A percentile compares a stretch with the other conserved stretches of the same genome.
These are phyloP conservation scores for Dyspetes luteomarginatus DNA, from an alignment of 2,888 invertebrate genomes.

Conservation along the genomic window DNA sequence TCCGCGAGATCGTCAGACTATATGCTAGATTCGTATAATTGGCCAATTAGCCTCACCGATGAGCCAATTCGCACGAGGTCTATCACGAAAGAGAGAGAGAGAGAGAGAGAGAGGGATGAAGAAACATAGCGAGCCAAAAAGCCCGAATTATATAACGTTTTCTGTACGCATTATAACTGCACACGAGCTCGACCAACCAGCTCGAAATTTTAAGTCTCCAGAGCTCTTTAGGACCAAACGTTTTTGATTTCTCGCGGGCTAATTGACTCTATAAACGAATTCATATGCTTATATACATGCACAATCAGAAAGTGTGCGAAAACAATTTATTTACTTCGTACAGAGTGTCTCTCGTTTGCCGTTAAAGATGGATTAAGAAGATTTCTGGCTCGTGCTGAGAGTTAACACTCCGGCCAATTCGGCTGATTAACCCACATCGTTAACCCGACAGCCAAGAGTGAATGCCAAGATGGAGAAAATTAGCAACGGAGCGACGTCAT, in stretches of 20 bases:
- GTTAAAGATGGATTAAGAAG: constrained; percentile 14
- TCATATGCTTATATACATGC: constrained; percentile 10
- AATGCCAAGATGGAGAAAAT: constrained; percentile 13
- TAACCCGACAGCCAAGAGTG: constrained; percentile 43
- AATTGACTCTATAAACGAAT: constrained; percentile 49
- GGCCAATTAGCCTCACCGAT: constrained; percentile 74
- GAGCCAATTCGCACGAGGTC: constrained; percentile 67
- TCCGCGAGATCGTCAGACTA: constrained; percentile 52
- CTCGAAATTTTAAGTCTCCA: constrained; percentile 19
- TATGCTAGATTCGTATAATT: constrained; percentile 67
- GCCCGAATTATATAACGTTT: constrained; percentile 11
- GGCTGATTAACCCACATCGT: constrained; percentile 59
- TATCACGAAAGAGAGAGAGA: constrained; percentile 55
- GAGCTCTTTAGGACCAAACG: constrained; percentile 13
- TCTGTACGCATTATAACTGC: constrained; percentile 40
- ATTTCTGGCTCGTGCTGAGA: constrained; percentile 34
- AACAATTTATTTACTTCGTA: constrained; percentile 8
- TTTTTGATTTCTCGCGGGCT: constrained; percentile 58
- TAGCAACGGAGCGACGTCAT: not conserved
- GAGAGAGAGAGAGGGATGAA: constrained; percentile 17
- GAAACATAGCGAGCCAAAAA: constrained; percentile 36
- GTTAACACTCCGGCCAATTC: constrained; percentile 16
- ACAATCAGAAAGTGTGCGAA: constrained; percentile 12
- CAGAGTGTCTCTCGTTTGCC: not conserved
- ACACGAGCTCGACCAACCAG: constrained; percentile 3